These are phyloP conservation scores for Pseudomyrmex dendroicus DNA, from an alignment of 1,140 invertebrate species.

Conservation along the genomic window DNA sequence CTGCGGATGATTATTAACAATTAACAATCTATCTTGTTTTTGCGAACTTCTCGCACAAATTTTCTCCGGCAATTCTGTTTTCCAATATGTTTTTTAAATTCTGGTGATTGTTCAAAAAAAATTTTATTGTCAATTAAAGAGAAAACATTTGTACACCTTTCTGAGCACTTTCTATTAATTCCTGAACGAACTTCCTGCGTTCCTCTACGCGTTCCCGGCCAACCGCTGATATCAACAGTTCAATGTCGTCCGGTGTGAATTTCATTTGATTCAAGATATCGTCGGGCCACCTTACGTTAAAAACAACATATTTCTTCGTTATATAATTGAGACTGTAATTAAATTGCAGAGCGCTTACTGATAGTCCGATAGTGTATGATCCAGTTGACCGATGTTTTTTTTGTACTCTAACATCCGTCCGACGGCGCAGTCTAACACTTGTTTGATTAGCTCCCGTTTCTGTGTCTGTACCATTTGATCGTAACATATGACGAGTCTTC, in stretches of 20 bases:
- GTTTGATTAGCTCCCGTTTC: conserved; percentile 86
- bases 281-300: conserved; percentile 85
- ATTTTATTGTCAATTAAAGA: neutral
- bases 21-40: no score
- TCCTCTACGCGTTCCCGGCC: conserved; percentile 55
- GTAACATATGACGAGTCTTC: conserved; percentile 83
- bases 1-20: neutral
- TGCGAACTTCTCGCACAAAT: no score
- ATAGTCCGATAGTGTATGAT: conserved; percentile 67
- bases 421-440: conserved; percentile 85
- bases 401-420: conserved; percentile 81
- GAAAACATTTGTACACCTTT: conserved; percentile 38
- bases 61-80: no score
- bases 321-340: neutral
- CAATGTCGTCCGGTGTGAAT: conserved; percentile 81
- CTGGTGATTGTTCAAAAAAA: no score
- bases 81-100: no score
- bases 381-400: conserved; percentile 73
- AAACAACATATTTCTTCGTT: conserved; percentile 22
- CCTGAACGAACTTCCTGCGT: conserved; percentile 62
- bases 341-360: conserved; percentile 66
- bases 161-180: conserved; percentile 45
- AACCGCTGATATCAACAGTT: conserved; percentile 2
- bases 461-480: conserved; percentile 88
- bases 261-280: conserved; percentile 87